Evolutionary conservation across 2,113 vertebrate genomes (phyloP).

Genomic region (Ranitomeya imitator): DNA sequence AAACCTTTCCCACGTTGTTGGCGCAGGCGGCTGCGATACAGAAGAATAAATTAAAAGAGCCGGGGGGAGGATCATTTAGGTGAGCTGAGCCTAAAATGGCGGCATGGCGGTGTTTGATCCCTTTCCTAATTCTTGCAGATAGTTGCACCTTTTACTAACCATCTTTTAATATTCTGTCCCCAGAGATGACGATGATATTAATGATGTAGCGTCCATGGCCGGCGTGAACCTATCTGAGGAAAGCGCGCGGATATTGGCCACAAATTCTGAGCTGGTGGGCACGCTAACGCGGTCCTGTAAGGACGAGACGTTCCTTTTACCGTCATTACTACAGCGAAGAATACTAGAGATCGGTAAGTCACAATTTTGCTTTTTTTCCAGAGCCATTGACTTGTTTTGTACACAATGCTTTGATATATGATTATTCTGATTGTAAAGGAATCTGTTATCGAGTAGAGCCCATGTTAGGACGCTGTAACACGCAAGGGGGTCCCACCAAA

Average conservation of each 20-base stretch:
- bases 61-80: conserved; percentile 90
- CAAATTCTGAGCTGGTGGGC: conserved; percentile 87
- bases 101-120: not conserved
- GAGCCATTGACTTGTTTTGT: too few species aligned
- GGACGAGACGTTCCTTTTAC: conserved; percentile 89
- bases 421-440: too few species aligned
- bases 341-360: conserved; percentile 87
- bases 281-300: conserved; percentile 88
- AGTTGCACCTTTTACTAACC: not conserved
- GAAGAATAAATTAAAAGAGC: conserved; percentile 89
- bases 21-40: conserved; percentile 78
- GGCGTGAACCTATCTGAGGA: conserved; percentile 93
- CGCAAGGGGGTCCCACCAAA: too few species aligned
- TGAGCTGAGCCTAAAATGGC: conserved; percentile 65
- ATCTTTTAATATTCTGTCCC: not conserved
- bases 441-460: too few species aligned
- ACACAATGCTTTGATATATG: too few species aligned
- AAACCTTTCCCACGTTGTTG: conserved; percentile 75
- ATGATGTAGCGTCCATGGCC: conserved; percentile 91
- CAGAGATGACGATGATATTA: conserved; percentile 96
- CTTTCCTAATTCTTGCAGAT: not conserved
- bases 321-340: conserved; percentile 78
- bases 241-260: conserved; percentile 88
- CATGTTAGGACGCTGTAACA: too few species aligned
- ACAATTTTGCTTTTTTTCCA: not conserved